phyloP scores from a whole-genome alignment of 2,888 invertebrate genomes.

The Thymelicus acteon region DNA sequence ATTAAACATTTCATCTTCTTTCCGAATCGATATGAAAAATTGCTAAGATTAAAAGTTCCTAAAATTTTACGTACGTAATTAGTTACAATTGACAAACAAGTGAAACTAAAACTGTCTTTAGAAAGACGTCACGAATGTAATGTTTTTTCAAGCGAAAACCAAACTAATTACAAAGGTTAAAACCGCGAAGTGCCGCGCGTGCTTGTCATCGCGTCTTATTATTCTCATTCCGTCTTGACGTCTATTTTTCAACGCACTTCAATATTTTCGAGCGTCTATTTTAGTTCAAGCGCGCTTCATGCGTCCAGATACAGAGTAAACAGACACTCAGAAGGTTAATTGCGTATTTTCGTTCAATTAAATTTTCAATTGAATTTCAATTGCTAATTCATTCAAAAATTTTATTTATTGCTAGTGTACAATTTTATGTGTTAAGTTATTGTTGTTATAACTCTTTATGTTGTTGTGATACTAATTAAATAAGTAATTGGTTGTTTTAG shows the following conservation, averaged over 20 bases:
- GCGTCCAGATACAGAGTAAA: slow-evolving; percentile 63
- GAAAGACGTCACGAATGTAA: too few species aligned
- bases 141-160: background rate
- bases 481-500: background rate
- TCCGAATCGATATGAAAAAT: too few species aligned
- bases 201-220: slow-evolving; percentile 72
- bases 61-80: too few species aligned
- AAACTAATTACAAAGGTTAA: slow-evolving; percentile 3
- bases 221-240: slow-evolving; percentile 74
- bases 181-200: slow-evolving; percentile 52
- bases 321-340: slow-evolving; percentile 21
- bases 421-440: too few species aligned
- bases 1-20: too few species aligned
- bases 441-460: background rate
- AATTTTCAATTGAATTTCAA: slow-evolving; percentile 8
- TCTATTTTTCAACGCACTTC: slow-evolving; percentile 80
- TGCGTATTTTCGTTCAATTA: slow-evolving; percentile 5
- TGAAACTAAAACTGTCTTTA: too few species aligned
- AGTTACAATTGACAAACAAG: too few species aligned
- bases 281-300: slow-evolving; percentile 67
- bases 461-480: slow-evolving; percentile 10
- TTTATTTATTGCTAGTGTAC: background rate
- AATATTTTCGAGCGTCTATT: slow-evolving; percentile 80
- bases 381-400: slow-evolving; percentile 19
- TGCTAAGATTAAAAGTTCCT: too few species aligned